Evolutionary conservation across 2,888 invertebrate species (phyloP), one percentile per base, ranked within the genome.

Genomic region (Acrobasis consociella): DNA sequence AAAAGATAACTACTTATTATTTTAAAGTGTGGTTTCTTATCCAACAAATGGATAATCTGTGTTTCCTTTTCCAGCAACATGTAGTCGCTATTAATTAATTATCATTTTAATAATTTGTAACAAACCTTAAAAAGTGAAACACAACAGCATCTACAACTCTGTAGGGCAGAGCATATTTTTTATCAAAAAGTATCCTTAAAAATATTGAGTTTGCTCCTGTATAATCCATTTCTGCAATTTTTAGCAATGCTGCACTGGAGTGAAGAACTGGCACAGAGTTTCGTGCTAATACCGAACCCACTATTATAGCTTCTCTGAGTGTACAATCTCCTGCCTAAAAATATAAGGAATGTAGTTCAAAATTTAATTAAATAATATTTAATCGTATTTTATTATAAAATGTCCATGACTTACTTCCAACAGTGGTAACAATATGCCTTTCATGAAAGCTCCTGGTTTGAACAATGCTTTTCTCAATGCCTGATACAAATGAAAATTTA

Each of bases 401-500:
- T n/a, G 2, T 46, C 3, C 46, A 3, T 46, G 11, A 46, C 71
- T 82, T 78, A 93, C 93, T 83, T 95, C 96, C 49, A 96, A 85
- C 52, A 97, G 85, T 0, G 96, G 96, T 64, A 96, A 78, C 58
- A 96, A 84, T 70, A 96, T 94, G 52, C 96, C 99, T 92, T 99
- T 99, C 97, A 99, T 99, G 77, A 99, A 99, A 51, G 97, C 99
- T 22, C 97, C 98, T 51, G 99, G 99, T 83, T 99, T 99, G 86
- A 97, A 99, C 0, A 99, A 93, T 0, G 99, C 94, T 87, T 99
- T 99, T 67, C 96, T 94, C 58, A 99, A 82, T 0, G 99, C 98
- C 78, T 98, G 97, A 85, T 99, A 99, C 38, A 99, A 92, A 87
- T 99, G 99, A 83, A 98, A 98, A 88, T 99, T 99, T 1, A 99